These are phyloP conservation scores for Hylaeus anthracinus DNA, from an alignment of 1,140 invertebrate species.

Conservation along the genomic window DNA sequence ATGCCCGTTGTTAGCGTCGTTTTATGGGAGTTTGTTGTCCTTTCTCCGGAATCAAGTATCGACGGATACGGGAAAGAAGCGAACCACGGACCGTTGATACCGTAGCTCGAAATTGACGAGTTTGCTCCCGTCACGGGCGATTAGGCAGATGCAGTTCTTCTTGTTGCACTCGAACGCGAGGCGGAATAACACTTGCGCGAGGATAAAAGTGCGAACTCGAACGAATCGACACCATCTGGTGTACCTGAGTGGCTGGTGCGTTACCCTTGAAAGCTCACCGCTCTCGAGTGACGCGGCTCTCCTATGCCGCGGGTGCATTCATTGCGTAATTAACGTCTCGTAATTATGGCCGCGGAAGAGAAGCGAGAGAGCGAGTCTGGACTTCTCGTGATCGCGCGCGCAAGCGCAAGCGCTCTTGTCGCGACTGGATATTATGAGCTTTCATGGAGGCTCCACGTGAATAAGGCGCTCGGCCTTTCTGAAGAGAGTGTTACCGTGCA, in stretches of 20 bases:
- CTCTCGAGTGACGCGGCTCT: slow-evolving; percentile 52
- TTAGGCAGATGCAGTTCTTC: slow-evolving; percentile 43
- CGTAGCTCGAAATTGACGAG: not conserved
- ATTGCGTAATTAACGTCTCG: slow-evolving; percentile 73
- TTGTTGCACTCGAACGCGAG: slow-evolving; percentile 29
- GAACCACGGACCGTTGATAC: too few species aligned
- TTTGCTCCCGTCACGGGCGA: not conserved
- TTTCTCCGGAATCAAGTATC: too few species aligned
- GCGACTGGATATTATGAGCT: slow-evolving; percentile 67
- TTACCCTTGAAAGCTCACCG: slow-evolving; percentile 61
- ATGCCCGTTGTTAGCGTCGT: not conserved
- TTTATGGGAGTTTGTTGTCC: not conserved
- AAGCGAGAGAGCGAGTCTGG: slow-evolving; percentile 38
- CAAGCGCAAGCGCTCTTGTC: slow-evolving; percentile 39
- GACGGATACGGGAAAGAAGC: too few species aligned
- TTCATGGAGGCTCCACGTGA: slow-evolving; percentile 62
- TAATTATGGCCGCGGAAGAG: slow-evolving; percentile 65
- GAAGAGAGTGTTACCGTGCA: slow-evolving; percentile 63
- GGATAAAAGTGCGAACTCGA: slow-evolving; percentile 35
- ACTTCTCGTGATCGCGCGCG: slow-evolving; percentile 42
- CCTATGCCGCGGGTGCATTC: slow-evolving; percentile 60
- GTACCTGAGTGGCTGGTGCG: slow-evolving; percentile 49
- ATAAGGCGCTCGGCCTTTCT: slow-evolving; percentile 65
- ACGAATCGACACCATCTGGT: slow-evolving; percentile 53
- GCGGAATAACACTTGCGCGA: slow-evolving; percentile 22